Conservation (phyloP, 1,140 invertebrate species). For the Pissodes strobi region DNA sequence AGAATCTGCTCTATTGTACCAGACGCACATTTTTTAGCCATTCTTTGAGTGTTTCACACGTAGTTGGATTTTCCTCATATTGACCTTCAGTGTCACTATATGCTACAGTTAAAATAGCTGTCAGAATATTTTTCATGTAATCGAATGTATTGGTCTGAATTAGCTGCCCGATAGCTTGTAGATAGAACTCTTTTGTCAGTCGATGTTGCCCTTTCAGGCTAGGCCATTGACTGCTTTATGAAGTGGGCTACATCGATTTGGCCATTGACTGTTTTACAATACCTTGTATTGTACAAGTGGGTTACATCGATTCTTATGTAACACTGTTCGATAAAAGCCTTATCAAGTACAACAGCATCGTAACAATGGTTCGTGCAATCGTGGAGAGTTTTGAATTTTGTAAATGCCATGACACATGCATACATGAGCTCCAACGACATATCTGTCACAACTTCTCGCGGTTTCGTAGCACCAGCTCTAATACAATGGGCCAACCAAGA, state of each 20-base stretch:
- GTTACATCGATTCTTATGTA: too few relatives aligned
- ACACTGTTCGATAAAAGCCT: background rate
- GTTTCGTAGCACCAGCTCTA: conserved; percentile 4
- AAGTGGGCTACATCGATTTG: too few relatives aligned
- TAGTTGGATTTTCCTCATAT: too few relatives aligned
- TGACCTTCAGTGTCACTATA: too few relatives aligned
- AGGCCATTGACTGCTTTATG: background rate
- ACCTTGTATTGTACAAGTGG: too few relatives aligned
- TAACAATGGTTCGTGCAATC: background rate
- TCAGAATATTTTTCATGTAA: conserved; percentile 32
- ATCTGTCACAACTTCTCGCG: conserved; percentile 13
- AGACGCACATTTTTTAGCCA: conserved; percentile 40
- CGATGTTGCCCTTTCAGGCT: conserved; percentile 6
- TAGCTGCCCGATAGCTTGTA: background rate
- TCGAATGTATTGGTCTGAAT: conserved; percentile 37
- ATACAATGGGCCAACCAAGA: conserved; percentile 10
- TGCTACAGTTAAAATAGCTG: too few relatives aligned
- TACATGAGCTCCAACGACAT: conserved; percentile 6
- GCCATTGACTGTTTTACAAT: too few relatives aligned
- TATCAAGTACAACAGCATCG: background rate
- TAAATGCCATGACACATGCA: background rate
- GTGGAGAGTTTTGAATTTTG: background rate
- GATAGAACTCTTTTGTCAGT: too few relatives aligned
- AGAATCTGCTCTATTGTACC: too few relatives aligned
- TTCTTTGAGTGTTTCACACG: conserved; percentile 56